Percentiles rank a stretch among this genome's conserved stretches.
Conservation (phyloP, 2,797 vertebrate species). For the Ceyx erithaca region DNA sequence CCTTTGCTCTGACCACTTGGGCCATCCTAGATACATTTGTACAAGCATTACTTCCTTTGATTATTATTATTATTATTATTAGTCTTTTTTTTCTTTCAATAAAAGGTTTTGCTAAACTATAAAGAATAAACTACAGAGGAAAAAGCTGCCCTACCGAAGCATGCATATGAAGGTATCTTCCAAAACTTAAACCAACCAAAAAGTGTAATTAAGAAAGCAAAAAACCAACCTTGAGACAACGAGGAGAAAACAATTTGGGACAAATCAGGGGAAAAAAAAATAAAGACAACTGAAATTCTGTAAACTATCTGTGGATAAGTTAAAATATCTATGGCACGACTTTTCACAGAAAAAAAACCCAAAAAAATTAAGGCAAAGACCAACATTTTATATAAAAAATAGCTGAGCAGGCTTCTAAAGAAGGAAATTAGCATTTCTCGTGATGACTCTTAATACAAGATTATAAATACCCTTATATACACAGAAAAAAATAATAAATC, state of each 20-base stretch:
- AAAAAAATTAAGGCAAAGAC: conserved; percentile 67
- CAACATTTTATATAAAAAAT: conserved; percentile 73
- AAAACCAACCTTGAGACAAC: neutral
- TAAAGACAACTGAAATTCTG: neutral
- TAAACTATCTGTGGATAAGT: conserved; percentile 49
- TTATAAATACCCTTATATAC: conserved; percentile 75
- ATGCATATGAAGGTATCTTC: conserved; percentile 43
- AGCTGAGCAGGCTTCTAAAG: conserved; percentile 68
- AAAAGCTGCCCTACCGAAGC: conserved; percentile 35
- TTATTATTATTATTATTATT: neutral
- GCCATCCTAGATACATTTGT: conserved; percentile 54
- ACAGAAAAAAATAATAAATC: conserved; percentile 27
- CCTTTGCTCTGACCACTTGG: conserved; percentile 51
- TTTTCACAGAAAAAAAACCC: conserved; percentile 42
- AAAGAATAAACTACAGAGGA: conserved; percentile 36
- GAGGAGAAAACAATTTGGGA: neutral
- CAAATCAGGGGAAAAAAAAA: neutral
- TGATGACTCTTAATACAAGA: conserved; percentile 58
- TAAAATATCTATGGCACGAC: conserved; percentile 64
- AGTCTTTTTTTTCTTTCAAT: neutral
- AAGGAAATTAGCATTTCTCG: conserved; percentile 62
- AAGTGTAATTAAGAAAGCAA: neutral
- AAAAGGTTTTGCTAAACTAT: conserved; percentile 57
- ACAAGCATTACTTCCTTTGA: conserved; percentile 45
- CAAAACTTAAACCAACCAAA: neutral